Evolutionary conservation across 2,888 invertebrate genomes (phyloP), one percentile per base, ranked within the genome.

Genomic region (Eupeodes luniger): DNA sequence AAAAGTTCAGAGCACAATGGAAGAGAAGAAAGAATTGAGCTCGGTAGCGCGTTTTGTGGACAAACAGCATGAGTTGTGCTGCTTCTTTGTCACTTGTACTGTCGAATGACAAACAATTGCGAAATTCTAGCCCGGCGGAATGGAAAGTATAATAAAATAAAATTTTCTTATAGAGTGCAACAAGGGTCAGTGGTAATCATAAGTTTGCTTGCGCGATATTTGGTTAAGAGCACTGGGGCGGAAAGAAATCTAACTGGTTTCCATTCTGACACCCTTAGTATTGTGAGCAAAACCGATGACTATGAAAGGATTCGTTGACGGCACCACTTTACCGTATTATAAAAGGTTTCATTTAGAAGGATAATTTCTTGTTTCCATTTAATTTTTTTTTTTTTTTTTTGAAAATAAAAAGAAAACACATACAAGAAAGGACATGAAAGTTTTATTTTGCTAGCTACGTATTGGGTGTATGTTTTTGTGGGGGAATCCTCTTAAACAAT

Each of bases 241-340:
- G 40, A 82, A 74, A 79, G 49, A 44, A 64, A 51, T 27, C 55
- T 57, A 85, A 78, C 88, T 85, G 77, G 88, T 88, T 88, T 81
- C 67, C 53, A 51, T 81, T 59, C 78, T 49, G 64, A 88, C 88
- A 85, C 88, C 81, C 81, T 78, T 70, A 27, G 81, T 64, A 81
- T 85, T 88, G 78, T 88, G 49, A 75, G 53, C 59, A 81, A 84
- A 85, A 81, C 88, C 85, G 75, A 88, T 85, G 78, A 19, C 69
- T 75, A 64, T 88, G 78, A 88, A 85, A 88, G 81, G 88, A 88
- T 81, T 88, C 81, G 69, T 75, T 88, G 88, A 88, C 88, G 88
- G 81, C 88, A 88, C 78, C 77, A 87, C 84, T 80, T 87, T 87
- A 81, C 84, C 40, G 61, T 72, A 84, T 80, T 85, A 77, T 81